These are phyloP conservation scores for Rapana venosa DNA, from an alignment of 2,888 invertebrate species.

Conservation along the genomic window DNA sequence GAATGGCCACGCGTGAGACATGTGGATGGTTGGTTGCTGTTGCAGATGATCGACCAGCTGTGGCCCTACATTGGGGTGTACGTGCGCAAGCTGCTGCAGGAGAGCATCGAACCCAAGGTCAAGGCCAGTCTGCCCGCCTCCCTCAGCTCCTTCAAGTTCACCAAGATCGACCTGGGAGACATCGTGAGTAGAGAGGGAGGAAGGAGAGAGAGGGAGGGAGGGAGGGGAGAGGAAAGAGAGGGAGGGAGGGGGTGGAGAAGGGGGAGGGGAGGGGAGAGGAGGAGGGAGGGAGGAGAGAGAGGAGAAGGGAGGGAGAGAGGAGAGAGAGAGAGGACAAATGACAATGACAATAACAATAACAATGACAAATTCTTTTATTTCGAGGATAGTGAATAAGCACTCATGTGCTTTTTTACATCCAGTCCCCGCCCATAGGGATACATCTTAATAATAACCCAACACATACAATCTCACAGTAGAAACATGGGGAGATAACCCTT, in stretches of 20 bases:
- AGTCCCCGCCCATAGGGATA: too few species aligned
- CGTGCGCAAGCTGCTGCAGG: conserved; percentile 89
- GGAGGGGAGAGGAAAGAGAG: not conserved
- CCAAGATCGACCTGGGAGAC: conserved; percentile 94
- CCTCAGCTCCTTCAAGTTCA: conserved; percentile 95
- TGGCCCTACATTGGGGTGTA: conserved; percentile 98
- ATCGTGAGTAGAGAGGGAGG: conserved; percentile 84
- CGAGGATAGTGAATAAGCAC: too few species aligned
- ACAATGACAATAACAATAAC: too few species aligned
- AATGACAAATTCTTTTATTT: too few species aligned
- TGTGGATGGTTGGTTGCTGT: too few species aligned
- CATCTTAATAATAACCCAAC: too few species aligned
- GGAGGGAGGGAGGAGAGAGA: not conserved
- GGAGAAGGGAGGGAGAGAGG: not conserved
- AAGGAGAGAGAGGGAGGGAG: not conserved
- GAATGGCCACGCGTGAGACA: too few species aligned
- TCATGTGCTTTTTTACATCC: too few species aligned
- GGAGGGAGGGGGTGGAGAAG: not conserved
- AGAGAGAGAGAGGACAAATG: too few species aligned
- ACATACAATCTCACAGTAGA: too few species aligned
- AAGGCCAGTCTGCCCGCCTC: conserved; percentile 88
- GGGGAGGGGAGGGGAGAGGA: not conserved
- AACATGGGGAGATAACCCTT: too few species aligned
- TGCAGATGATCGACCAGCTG: conserved; percentile 84
- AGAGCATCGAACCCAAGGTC: conserved; percentile 90